These are phyloP conservation scores for Cyanistes caeruleus DNA, from an alignment of 2,113 vertebrate genomes.

Conservation along the genomic window DNA sequence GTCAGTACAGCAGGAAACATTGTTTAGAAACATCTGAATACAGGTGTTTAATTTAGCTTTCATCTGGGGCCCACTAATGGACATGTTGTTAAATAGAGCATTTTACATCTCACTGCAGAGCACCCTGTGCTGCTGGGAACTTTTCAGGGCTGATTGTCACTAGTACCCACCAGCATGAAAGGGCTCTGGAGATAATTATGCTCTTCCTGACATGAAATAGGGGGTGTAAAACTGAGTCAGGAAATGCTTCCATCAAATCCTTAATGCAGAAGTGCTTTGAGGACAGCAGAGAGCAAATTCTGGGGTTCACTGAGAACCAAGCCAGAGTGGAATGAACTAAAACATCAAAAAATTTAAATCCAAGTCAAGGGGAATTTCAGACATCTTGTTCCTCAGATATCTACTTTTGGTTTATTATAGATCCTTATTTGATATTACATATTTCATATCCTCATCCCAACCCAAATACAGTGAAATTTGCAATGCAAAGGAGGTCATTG, in stretches of 20 bases:
- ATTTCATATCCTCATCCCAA: slow-evolving; percentile 28
- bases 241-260: neutral
- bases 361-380: neutral
- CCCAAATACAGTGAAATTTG: slow-evolving; percentile 39
- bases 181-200: neutral
- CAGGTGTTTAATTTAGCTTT: slow-evolving; percentile 42
- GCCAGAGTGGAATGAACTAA: neutral
- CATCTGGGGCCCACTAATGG: neutral
- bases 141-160: neutral
- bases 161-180: neutral
- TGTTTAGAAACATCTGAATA: neutral
- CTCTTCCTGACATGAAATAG: neutral
- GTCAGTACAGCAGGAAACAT: neutral
- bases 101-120: slow-evolving; percentile 27
- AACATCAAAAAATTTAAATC: neutral
- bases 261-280: neutral
- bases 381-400: neutral
- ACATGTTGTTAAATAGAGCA: neutral
- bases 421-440: slow-evolving; percentile 46
- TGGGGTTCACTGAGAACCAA: neutral
- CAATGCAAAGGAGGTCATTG: slow-evolving; percentile 52
- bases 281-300: neutral
- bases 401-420: neutral
- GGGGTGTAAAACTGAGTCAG: neutral
- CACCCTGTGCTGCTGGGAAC: neutral